Conservation (phyloP, 2,797 vertebrate genomes). For the Ctenosaura bakeri region DNA sequence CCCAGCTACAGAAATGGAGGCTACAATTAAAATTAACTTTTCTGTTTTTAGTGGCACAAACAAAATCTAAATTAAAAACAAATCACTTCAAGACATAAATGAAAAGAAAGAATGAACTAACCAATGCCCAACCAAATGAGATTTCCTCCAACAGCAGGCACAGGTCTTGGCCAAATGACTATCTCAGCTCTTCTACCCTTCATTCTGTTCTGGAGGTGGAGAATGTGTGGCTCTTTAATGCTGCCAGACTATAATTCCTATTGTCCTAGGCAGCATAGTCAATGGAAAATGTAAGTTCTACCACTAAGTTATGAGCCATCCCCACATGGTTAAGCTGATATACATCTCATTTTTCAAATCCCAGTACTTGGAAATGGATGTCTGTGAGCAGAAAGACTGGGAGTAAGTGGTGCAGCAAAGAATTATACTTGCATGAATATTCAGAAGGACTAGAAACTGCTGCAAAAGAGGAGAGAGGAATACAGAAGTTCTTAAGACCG, state of each 20-base stretch:
- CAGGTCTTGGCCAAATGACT: background rate
- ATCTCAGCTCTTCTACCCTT: background rate
- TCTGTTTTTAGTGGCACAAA: background rate
- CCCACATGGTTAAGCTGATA: background rate
- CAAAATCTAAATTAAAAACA: too few species aligned
- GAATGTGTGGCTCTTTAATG: too few species aligned
- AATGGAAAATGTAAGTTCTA: background rate
- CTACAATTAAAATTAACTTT: conserved; percentile 1
- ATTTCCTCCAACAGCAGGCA: too few species aligned
- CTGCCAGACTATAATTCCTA: too few species aligned
- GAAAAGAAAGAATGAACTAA: too few species aligned
- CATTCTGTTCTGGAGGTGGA: too few species aligned
- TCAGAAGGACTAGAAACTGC: background rate
- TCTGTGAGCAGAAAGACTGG: background rate
- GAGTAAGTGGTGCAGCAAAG: background rate
- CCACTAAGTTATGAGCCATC: background rate
- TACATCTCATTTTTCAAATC: background rate
- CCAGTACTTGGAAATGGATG: background rate
- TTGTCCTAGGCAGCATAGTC: too few species aligned
- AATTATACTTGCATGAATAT: background rate
- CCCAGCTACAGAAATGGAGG: background rate
- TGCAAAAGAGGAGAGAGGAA: background rate
- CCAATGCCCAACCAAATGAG: too few species aligned
- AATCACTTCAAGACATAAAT: too few species aligned
- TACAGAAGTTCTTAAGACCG: background rate